phyloP scores from a whole-genome alignment of 2,888 invertebrate genomes.

The Latrodectus hesperus region DNA sequence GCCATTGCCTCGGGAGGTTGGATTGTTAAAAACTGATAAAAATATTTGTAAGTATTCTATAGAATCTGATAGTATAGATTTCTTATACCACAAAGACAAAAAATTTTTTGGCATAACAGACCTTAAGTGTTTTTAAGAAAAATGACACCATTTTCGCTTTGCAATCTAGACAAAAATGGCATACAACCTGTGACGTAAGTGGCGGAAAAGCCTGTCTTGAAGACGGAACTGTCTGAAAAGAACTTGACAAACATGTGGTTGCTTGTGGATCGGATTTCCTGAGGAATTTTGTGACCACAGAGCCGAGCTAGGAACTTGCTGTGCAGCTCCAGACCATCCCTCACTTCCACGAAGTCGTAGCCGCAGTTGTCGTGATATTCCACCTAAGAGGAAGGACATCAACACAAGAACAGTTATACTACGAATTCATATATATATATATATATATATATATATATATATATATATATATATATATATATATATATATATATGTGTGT shows the following conservation, averaged over 20 bases:
- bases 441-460: too few relatives aligned
- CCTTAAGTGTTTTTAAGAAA: too few relatives aligned
- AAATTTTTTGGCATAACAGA: not conserved
- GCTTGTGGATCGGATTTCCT: constrained; percentile 91
- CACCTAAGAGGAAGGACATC: constrained; percentile 77
- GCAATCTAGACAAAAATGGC: too few relatives aligned
- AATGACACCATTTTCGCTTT: too few relatives aligned
- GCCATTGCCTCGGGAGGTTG: too few relatives aligned
- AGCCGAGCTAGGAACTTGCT: constrained; percentile 80
- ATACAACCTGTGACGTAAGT: constrained; percentile 86
- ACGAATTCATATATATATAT: too few relatives aligned
- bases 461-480: too few relatives aligned
- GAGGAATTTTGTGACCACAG: constrained; percentile 96
- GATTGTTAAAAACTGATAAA: not conserved
- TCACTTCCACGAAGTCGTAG: constrained; percentile 97
- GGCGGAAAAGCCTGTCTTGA: constrained; percentile 97
- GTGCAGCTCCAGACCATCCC: constrained; percentile 82
- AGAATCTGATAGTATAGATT: not conserved
- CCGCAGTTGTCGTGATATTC: constrained; percentile 99
- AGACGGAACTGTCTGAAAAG: constrained; percentile 96
- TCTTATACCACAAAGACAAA: not conserved
- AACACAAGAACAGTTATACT: too few relatives aligned
- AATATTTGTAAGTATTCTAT: not conserved
- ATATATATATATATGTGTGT: too few relatives aligned
- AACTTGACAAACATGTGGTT: constrained; percentile 95